Evolutionary conservation across 2,888 invertebrate species (phyloP), one percentile per base, ranked within the genome.

Genomic region (Leucania comma): DNA sequence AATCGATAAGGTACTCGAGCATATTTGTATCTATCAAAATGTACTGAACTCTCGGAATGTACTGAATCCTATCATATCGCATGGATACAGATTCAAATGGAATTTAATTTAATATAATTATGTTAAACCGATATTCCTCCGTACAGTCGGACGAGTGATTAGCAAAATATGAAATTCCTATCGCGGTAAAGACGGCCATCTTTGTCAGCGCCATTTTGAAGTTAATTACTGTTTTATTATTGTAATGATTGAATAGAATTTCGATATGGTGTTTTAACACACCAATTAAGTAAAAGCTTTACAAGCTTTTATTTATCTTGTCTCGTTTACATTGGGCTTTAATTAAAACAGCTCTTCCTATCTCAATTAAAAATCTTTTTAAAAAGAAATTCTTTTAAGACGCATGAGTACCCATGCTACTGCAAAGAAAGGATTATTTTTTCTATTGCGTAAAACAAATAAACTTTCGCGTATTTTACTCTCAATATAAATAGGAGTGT

Each of bases 31-130:
- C 60, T 70, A 75, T 81, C 68, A 72, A 78, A 76, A 64, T 64
- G 29, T 57, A 42, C 29, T 64, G 29, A 57, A 67, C 53, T 75
- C 59, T 51, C 35, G 83, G 83, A 87, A 89, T 86, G 80, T 81
- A 67, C 78, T 76, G 72, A 85, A 87, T 83, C 76, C 67, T 79
- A 85, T 80, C 70, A 75, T 65, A 71, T 78, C 72, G 68, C 68
- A 69, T 68, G 57, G 80, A 86, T 85, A 86, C 74, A 86, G 74
- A 57, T 73, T 72, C 80, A 79, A 82, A 85, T 70, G 87, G 90
- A 91, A 91, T 92, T 90, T 90, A 88, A 91, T 91, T 89, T 89
- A 89, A 87, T 86, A 86, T 82, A 85, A 89, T 88, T 81, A 87
- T 85, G 78, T 83, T 87, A 82, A 86, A 82, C 82, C 79, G 76